These are phyloP conservation scores for Drosophila cardini DNA, from an alignment of 1,140 invertebrate species.

Conservation along the genomic window DNA sequence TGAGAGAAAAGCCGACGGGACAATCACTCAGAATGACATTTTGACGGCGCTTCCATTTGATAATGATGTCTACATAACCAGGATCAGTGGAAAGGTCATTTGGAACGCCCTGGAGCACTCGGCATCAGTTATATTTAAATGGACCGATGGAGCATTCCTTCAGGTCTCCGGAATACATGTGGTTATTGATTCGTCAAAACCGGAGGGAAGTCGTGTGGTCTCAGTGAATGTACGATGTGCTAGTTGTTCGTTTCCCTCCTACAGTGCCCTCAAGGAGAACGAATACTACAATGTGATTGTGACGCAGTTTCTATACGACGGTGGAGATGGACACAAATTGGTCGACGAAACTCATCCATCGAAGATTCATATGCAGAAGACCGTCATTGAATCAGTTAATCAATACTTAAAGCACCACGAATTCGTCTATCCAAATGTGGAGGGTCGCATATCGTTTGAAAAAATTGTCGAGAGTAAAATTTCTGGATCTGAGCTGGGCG, in stretches of 20 bases:
- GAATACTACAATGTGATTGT: slow-evolving; percentile 86
- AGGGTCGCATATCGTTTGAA: slow-evolving; percentile 85
- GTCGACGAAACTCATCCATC: slow-evolving; percentile 17
- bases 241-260: slow-evolving; percentile 85
- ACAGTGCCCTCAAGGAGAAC: slow-evolving; percentile 80
- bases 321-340: slow-evolving; percentile 63
- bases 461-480: slow-evolving; percentile 49
- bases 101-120: slow-evolving; percentile 86
- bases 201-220: slow-evolving; percentile 85
- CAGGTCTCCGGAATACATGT: slow-evolving; percentile 87
- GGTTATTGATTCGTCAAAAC: slow-evolving; percentile 85
- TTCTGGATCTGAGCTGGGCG: neutral
- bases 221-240: slow-evolving; percentile 86
- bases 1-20: slow-evolving; percentile 60
- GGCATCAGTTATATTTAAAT: slow-evolving; percentile 84
- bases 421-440: slow-evolving; percentile 85
- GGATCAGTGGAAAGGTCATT: slow-evolving; percentile 85
- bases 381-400: slow-evolving; percentile 42
- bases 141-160: slow-evolving; percentile 87
- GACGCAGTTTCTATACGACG: slow-evolving; percentile 56
- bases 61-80: slow-evolving; percentile 85
- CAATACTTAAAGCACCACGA: slow-evolving; percentile 57
- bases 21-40: slow-evolving; percentile 70
- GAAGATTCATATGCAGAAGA: slow-evolving; percentile 39
- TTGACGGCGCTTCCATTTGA: slow-evolving; percentile 86